Base-by-base conservation (phyloP, 2,797 vertebrate genomes). In the Chelonia mydas region DNA sequence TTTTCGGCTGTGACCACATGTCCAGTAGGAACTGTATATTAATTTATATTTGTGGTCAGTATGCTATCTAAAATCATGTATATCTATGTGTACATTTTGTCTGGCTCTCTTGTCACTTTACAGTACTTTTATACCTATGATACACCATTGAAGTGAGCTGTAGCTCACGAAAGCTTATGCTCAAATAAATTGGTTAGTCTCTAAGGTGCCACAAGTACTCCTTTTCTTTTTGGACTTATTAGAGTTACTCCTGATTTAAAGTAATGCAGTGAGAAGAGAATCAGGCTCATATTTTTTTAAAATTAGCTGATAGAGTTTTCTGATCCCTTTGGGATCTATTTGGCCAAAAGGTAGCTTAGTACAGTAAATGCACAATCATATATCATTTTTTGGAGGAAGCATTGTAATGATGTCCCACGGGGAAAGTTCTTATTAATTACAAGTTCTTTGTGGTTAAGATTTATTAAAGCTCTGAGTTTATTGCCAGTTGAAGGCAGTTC, bases 351-450 rank as follows among this genome's bases (percentile, higher is more conserved):
- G n/a, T 41, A 72, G n/a, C 65, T 15, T 89, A 16, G 45, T 59
- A 61, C 53, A 92, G 54, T 59, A 93, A 95, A 88, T 59, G 55
- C 45, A 82, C 54, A 65, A 78, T 61, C 79, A 82, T 83, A 81
- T 53, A 27, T 6, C 47, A 28, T 33, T 10, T 41, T 51, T 88
- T 72, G 23, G 49, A 89, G 76, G 53, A 94, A 90, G 65, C 12
- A 45, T 11, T 28, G 55, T 87, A 95, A 90, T 25, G 68, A n/a
- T 81, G 61, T 82, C 86, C 94, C 95, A 81, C 72, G 84, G 94
- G 93, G 95, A 82, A 54, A 87, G 41, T 84, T 96, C 57, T 86
- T 92, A 88, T 91, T 97, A 97, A 95, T 72, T 83, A 85, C 72
- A 86, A 92, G 68, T 84, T 95, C 95, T 93, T n/a, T 57, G 49